A percentile compares a stretch with the other conserved stretches of the same genome.
phyloP scores from a whole-genome alignment of 2,888 invertebrate genomes.

The Lordiphosa andalusiaca region DNA sequence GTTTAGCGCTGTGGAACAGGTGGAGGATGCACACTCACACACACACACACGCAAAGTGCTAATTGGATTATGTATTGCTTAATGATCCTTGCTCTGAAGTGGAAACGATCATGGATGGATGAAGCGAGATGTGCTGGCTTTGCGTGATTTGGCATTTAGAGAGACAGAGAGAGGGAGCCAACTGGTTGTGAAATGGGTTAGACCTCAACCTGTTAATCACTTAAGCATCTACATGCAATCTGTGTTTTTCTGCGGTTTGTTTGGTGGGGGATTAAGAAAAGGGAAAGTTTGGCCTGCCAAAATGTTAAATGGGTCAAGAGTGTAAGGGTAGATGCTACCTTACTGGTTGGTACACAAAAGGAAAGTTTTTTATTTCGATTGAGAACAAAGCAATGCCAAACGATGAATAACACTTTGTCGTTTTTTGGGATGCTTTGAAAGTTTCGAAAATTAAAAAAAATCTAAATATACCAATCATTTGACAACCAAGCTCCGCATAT shows the following conservation, averaged over 20 bases:
- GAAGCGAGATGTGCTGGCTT: constrained; percentile 20
- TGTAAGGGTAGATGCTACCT: constrained; percentile 9
- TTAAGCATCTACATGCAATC: constrained; percentile 19
- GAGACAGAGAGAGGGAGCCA: background rate
- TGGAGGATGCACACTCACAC: constrained; percentile 40
- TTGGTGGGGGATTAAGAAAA: constrained; percentile 20
- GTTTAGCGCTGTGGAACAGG: constrained; percentile 56
- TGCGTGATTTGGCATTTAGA: constrained; percentile 28
- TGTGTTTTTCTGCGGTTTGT: constrained; percentile 23
- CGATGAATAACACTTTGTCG: background rate
- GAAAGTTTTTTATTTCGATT: constrained; percentile 1
- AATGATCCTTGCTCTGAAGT: constrained; percentile 54
- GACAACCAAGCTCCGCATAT: too few relatives aligned
- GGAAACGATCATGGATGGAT: constrained; percentile 9
- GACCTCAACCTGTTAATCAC: constrained; percentile 27
- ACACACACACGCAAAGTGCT: constrained; percentile 39
- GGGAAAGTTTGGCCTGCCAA: constrained; percentile 25
- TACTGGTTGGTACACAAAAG: background rate
- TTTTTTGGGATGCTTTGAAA: background rate
- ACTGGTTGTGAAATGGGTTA: constrained; percentile 15
- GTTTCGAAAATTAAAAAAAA: too few relatives aligned
- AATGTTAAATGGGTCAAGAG: constrained; percentile 7
- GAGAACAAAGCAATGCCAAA: constrained; percentile 7
- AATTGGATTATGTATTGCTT: constrained; percentile 71
- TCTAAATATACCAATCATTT: too few relatives aligned